Conservation (phyloP, 1,140 invertebrate genomes). For the Orius insidiosus region DNA sequence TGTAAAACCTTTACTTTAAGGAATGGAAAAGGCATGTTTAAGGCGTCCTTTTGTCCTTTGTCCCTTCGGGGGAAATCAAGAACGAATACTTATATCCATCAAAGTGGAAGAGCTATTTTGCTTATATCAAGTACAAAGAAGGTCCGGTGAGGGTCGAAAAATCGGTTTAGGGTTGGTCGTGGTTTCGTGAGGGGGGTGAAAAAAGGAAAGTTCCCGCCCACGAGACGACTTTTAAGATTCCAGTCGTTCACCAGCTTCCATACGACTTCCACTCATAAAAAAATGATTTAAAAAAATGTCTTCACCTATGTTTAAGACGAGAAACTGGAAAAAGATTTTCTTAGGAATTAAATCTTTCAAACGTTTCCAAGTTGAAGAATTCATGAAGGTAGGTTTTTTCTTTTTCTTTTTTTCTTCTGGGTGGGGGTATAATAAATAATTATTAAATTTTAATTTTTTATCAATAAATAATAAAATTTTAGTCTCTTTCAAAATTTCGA, state of each 20-base stretch:
- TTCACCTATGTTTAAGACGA: slow-evolving; percentile 13
- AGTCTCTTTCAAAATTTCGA: not conserved
- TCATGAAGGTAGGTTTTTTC: slow-evolving; percentile 26
- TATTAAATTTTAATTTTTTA: not conserved
- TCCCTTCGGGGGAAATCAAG: too few relatives aligned
- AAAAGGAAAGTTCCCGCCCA: not conserved
- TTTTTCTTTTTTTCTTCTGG: not conserved
- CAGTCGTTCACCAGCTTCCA: slow-evolving; percentile 7
- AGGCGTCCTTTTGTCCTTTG: too few relatives aligned
- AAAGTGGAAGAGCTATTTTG: not conserved
- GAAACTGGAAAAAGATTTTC: slow-evolving; percentile 22
- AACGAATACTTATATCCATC: too few relatives aligned
- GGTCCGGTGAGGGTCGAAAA: not conserved
- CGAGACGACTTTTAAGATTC: slow-evolving; percentile 1
- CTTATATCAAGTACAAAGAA: slow-evolving; percentile 2
- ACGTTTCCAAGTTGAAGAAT: slow-evolving; percentile 27
- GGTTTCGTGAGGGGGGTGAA: not conserved
- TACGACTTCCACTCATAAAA: slow-evolving; percentile 4
- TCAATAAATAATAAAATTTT: not conserved
- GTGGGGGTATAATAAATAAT: not conserved
- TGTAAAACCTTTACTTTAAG: too few relatives aligned
- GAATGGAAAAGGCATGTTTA: too few relatives aligned
- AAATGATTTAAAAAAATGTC: slow-evolving; percentile 10
- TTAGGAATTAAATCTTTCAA: slow-evolving; percentile 20
- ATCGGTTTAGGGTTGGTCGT: slow-evolving; percentile 5